phyloP scores from a whole-genome alignment of 2,113 vertebrate genomes.

The Miniopterus natalensis region DNA sequence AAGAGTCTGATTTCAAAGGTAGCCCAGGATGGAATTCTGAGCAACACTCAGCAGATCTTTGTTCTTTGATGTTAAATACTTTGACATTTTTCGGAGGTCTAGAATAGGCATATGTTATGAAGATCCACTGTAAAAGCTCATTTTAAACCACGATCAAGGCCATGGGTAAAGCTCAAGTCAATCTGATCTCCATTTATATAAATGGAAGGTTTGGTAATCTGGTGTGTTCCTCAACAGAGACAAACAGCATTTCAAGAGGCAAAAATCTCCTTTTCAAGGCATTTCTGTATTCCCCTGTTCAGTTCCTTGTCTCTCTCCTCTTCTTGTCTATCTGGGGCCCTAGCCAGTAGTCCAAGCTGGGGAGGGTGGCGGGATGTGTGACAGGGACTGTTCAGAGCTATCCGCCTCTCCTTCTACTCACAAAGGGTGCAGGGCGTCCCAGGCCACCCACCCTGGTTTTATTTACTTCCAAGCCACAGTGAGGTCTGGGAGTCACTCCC shows the following conservation, averaged over 20 bases:
- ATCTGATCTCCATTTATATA: not conserved
- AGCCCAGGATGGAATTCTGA: not conserved
- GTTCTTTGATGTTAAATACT: conserved; percentile 14
- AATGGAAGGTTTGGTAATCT: not conserved
- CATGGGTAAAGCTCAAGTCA: not conserved
- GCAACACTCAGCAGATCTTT: not conserved
- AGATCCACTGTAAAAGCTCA: not conserved
- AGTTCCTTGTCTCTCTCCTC: not conserved
- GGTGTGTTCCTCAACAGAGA: not conserved
- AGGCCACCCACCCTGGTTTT: conserved; percentile 88
- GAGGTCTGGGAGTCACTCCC: conserved; percentile 86
- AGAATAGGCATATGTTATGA: not conserved
- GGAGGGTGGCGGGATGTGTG: conserved; percentile 48
- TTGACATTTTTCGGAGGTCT: not conserved
- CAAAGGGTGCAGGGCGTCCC: conserved; percentile 79
- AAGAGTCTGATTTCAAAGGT: not conserved
- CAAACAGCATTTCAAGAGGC: not conserved
- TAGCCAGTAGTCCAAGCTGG: conserved; percentile 2
- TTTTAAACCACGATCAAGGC: not conserved
- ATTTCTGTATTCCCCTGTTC: not conserved
- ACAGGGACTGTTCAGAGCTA: conserved; percentile 69
- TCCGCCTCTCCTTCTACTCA: conserved; percentile 71
- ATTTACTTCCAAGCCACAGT: conserved; percentile 87
- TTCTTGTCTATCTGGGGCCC: conserved; percentile 3
- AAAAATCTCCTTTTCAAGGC: not conserved